phyloP scores from a whole-genome alignment of 2,888 invertebrate species.

The Embidobia sp. region DNA sequence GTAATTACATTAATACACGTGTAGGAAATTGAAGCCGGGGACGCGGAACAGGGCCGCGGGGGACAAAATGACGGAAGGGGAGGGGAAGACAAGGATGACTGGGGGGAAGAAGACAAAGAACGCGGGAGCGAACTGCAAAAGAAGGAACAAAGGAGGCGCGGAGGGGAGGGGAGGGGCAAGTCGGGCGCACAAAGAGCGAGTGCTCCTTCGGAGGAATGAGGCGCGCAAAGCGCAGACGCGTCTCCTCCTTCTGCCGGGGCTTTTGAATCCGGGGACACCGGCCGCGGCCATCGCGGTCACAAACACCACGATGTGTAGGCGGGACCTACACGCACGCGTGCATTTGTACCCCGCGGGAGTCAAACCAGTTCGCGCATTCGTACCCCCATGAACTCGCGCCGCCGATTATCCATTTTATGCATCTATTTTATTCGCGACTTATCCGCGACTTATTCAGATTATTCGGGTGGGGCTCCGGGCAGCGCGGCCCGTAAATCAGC shows the following conservation, averaged over 20 bases:
- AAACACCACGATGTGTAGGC: slow-evolving; percentile 79
- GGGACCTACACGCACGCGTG: slow-evolving; percentile 72
- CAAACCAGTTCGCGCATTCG: slow-evolving; percentile 62
- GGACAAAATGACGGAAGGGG: slow-evolving; percentile 36
- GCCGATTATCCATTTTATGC: slow-evolving; percentile 56
- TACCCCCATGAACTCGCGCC: slow-evolving; percentile 57
- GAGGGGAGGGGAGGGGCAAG: slow-evolving; percentile 41
- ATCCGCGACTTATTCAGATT: slow-evolving; percentile 38
- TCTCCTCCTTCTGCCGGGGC: slow-evolving; percentile 77
- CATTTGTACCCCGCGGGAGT: slow-evolving; percentile 48
- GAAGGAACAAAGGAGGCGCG: slow-evolving; percentile 51
- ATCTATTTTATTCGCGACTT: slow-evolving; percentile 49
- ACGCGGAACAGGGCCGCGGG: no score
- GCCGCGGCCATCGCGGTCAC: slow-evolving; percentile 80
- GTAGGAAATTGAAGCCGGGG: slow-evolving; percentile 39
- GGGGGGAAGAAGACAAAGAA: slow-evolving; percentile 66
- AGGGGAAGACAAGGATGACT: slow-evolving; percentile 68
- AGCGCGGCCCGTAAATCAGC: slow-evolving; percentile 23
- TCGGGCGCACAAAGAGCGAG: slow-evolving; percentile 63
- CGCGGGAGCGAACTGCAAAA: slow-evolving; percentile 30
- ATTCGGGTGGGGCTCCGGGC: slow-evolving; percentile 38
- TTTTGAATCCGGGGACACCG: slow-evolving; percentile 73
- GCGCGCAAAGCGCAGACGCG: slow-evolving; percentile 74
- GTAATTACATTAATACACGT: slow-evolving; percentile 51
- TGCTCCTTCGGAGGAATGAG: slow-evolving; percentile 21